Evolutionary conservation across 1,140 invertebrate species (phyloP).

Genomic region (Musca vetustissima): DNA sequence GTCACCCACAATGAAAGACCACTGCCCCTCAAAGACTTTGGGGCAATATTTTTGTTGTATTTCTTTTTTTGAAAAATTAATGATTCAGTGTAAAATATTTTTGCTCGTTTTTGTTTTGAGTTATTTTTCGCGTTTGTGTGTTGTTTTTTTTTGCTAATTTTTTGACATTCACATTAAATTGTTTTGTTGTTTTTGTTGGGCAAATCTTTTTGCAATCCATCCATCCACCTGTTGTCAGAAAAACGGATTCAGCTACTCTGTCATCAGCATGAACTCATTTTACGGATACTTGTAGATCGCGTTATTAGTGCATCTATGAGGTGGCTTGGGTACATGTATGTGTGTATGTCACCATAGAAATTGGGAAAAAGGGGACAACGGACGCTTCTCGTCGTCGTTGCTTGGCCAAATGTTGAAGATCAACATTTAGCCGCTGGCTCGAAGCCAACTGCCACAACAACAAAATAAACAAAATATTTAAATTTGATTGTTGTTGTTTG

Average conservation of each 20-base stretch:
- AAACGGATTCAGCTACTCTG: neutral
- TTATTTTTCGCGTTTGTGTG: no score
- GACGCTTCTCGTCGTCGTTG: neutral
- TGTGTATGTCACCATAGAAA: neutral
- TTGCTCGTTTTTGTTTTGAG: neutral
- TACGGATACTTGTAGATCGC: no score
- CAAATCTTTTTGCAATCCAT: no score
- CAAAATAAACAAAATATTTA: constrained; percentile 6
- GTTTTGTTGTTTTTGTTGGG: no score
- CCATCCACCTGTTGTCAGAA: constrained; percentile 23
- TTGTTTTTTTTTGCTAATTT: no score
- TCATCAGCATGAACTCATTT: constrained; percentile 11
- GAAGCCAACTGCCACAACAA: constrained; percentile 14
- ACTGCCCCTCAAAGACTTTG: no score
- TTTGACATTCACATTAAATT: no score
- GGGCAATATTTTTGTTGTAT: no score
- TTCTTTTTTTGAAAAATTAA: neutral
- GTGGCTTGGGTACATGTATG: neutral
- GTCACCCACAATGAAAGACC: no score
- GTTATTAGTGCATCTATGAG: neutral
- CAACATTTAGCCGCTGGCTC: constrained; percentile 28
- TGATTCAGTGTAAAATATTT: neutral
- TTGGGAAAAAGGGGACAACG: neutral
- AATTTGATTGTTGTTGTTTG: no score
- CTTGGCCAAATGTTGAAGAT: constrained; percentile 24